phyloP scores from a whole-genome alignment of 2,113 vertebrate genomes.

The Sporophila hypoxantha region DNA sequence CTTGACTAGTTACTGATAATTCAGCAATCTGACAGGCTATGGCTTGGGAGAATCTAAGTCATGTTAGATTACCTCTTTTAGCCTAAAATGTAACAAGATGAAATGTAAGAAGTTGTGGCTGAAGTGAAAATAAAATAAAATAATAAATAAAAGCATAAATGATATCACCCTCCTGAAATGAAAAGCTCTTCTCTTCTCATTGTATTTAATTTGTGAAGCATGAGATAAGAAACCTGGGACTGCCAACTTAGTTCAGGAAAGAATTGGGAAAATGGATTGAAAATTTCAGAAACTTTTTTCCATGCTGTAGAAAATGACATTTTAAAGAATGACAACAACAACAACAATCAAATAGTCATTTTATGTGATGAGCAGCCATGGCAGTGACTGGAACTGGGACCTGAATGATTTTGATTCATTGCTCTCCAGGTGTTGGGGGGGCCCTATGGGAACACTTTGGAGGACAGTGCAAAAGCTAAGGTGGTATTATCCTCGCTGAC shows the following conservation, averaged over 20 bases:
- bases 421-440: neutral
- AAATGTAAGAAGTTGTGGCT: conserved; percentile 1
- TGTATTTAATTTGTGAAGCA: conserved; percentile 41
- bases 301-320: neutral
- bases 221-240: conserved; percentile 17
- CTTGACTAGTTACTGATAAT: conserved; percentile 58
- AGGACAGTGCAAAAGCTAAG: neutral
- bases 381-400: neutral
- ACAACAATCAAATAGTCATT: neutral
- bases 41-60: conserved; percentile 45
- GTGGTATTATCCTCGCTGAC: neutral
- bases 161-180: neutral
- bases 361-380: neutral
- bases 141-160: conserved; percentile 13
- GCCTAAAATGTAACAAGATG: conserved; percentile 23
- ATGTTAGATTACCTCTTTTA: conserved; percentile 47
- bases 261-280: conserved; percentile 13
- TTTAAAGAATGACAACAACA: neutral
- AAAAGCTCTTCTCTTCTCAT: conserved; percentile 17
- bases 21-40: conserved; percentile 53
- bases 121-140: conserved; percentile 37
- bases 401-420: neutral
- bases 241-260: conserved; percentile 8
- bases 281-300: conserved; percentile 12
- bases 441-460: neutral